phyloP scores from a whole-genome alignment of 2,113 vertebrate genomes.

The human region DNA sequence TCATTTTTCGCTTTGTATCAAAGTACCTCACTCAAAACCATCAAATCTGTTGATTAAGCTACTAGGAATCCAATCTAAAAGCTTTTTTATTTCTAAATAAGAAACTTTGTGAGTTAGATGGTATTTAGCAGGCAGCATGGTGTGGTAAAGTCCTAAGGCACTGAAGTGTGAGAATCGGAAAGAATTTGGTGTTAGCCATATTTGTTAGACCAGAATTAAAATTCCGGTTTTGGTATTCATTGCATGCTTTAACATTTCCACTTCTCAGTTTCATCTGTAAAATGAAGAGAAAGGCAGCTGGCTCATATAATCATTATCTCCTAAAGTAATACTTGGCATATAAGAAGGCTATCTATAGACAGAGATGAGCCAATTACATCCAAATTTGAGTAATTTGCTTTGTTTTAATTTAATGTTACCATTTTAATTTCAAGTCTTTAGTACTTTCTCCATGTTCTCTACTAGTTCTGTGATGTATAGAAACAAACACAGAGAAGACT shows the following conservation, averaged over 20 bases:
- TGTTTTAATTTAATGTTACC: not conserved
- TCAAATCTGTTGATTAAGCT: constrained; percentile 54
- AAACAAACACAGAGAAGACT: not conserved
- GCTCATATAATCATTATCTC: not conserved
- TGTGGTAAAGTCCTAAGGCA: not conserved
- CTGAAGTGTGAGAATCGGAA: not conserved
- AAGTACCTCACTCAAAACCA: constrained; percentile 13
- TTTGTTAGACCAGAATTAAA: not conserved
- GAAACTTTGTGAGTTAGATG: not conserved
- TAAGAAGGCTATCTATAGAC: not conserved
- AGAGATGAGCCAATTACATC: not conserved
- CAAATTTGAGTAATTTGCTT: not conserved
- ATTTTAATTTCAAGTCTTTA: not conserved
- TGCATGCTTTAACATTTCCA: not conserved
- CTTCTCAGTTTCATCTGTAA: not conserved
- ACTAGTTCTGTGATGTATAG: not conserved
- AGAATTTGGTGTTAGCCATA: not conserved
- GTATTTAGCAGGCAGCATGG: not conserved
- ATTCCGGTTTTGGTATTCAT: not conserved
- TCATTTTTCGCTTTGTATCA: constrained; percentile 56
- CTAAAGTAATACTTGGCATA: not conserved
- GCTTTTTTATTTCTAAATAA: not conserved
- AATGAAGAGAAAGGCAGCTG: not conserved
- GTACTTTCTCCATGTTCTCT: not conserved
- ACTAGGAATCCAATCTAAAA: not conserved